Evolutionary conservation across 2,797 vertebrate species (phyloP).

Genomic region (Pseudomugil tenellus): DNA sequence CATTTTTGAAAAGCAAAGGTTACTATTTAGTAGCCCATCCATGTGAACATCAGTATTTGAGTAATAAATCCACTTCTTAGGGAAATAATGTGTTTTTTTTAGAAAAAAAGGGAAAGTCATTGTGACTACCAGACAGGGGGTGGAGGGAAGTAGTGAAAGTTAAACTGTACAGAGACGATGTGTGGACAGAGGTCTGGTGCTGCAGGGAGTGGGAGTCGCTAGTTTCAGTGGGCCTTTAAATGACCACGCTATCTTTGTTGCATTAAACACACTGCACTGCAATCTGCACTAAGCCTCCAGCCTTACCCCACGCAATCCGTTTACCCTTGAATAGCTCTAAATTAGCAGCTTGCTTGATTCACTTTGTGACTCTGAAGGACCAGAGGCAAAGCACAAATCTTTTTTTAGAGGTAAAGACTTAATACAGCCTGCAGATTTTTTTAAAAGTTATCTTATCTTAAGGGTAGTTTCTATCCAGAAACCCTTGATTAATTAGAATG

Average conservation of each 20-base stretch:
- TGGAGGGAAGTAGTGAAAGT: background rate
- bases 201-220: constrained; percentile 47
- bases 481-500: constrained; percentile 64
- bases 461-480: constrained; percentile 50
- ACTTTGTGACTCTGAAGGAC: constrained; percentile 63
- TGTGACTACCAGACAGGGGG: constrained; percentile 10
- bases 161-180: background rate
- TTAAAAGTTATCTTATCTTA: constrained; percentile 68
- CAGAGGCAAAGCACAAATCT: constrained; percentile 36
- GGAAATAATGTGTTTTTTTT: constrained; percentile 27
- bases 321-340: constrained; percentile 75
- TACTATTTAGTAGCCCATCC: constrained; percentile 4
- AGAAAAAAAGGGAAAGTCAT: constrained; percentile 9
- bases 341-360: constrained; percentile 73
- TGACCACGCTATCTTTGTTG: constrained; percentile 70
- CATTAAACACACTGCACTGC: constrained; percentile 71
- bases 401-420: constrained; percentile 39
- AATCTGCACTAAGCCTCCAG: constrained; percentile 77
- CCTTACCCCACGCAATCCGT: constrained; percentile 73
- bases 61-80: background rate
- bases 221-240: constrained; percentile 71
- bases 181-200: constrained; percentile 41
- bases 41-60: constrained; percentile 18
- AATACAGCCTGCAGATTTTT: constrained; percentile 52
- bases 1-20: constrained; percentile 6